These are phyloP conservation scores for Drosophila monieri DNA, from an alignment of 2,888 invertebrate genomes.

Conservation along the genomic window DNA sequence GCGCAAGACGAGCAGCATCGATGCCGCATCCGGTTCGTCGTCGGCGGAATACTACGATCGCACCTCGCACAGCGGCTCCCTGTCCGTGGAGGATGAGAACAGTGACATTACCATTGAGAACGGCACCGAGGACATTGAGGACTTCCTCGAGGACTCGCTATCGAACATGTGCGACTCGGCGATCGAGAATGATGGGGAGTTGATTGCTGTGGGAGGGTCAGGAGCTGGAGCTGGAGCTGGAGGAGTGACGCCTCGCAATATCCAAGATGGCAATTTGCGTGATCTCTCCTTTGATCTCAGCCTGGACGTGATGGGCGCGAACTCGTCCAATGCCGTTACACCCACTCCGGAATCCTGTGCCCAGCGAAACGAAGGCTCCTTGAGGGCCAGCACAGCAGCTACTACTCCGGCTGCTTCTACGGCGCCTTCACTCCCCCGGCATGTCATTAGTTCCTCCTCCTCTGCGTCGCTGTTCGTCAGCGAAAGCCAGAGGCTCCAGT, in stretches of 20 bases:
- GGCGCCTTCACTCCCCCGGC: constrained; percentile 12
- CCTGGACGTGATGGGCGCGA: constrained; percentile 28
- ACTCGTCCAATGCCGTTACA: constrained; percentile 44
- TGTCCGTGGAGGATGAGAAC: constrained; percentile 83
- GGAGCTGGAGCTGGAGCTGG: background rate
- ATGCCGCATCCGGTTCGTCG: constrained; percentile 67
- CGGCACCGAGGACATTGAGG: constrained; percentile 80
- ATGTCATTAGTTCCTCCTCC: constrained; percentile 35
- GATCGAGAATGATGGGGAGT: constrained; percentile 68
- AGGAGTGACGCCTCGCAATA: constrained; percentile 30
- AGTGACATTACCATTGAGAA: constrained; percentile 83
- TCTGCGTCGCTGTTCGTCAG: constrained; percentile 50
- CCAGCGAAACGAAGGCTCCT: background rate
- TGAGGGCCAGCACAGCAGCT: constrained; percentile 8
- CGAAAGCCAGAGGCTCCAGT: constrained; percentile 78
- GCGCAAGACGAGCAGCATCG: constrained; percentile 72
- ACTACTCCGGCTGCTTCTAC: constrained; percentile 50
- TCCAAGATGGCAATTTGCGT: constrained; percentile 44
- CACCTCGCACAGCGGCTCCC: constrained; percentile 79
- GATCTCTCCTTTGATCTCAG: constrained; percentile 59
- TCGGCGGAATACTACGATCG: constrained; percentile 74
- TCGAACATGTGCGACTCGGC: constrained; percentile 80
- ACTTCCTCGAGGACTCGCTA: constrained; percentile 81
- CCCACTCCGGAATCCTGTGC: constrained; percentile 51
- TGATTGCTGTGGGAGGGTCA: background rate